phyloP scores from a whole-genome alignment of 2,888 invertebrate genomes.

The Drosophila leonis region DNA sequence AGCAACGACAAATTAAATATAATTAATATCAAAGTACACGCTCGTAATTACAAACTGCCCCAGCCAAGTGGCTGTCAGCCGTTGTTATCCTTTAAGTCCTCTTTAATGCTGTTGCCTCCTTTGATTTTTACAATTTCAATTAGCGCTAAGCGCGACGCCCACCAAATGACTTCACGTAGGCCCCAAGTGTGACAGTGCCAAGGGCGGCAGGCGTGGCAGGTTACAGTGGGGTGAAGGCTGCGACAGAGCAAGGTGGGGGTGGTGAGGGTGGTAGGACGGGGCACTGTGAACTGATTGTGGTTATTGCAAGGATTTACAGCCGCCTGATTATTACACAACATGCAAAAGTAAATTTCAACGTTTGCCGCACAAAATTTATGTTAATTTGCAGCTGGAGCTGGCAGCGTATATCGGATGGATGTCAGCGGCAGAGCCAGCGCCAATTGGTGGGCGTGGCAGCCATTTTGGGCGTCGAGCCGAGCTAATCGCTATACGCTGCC shows the following conservation, averaged over 20 bases:
- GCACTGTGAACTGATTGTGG: constrained; percentile 37
- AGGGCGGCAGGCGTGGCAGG: constrained; percentile 6
- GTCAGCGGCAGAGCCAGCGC: constrained; percentile 15
- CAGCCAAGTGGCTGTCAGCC: constrained; percentile 47
- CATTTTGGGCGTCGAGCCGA: neutral
- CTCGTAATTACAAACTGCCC: constrained; percentile 64
- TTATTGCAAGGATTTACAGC: constrained; percentile 63
- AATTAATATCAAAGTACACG: constrained; percentile 48
- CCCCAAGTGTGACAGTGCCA: neutral
- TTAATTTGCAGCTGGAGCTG: constrained; percentile 54
- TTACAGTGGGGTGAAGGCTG: neutral
- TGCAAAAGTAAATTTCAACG: constrained; percentile 68
- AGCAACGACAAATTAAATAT: constrained; percentile 31
- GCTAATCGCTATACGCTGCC: constrained; percentile 31
- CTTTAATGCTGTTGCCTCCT: constrained; percentile 59
- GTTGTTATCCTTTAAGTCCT: constrained; percentile 54
- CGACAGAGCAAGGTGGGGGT: too few relatives aligned
- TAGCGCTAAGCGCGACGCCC: constrained; percentile 59
- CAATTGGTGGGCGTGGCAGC: constrained; percentile 18
- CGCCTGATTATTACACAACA: constrained; percentile 70
- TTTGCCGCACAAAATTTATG: constrained; percentile 71
- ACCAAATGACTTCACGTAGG: constrained; percentile 30
- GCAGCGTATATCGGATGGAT: constrained; percentile 36
- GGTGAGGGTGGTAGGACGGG: neutral
- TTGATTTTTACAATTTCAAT: constrained; percentile 78